phyloP scores from a whole-genome alignment of 2,113 vertebrate genomes.

The zebrafish (Danio rerio) region GRCz12tu NC_133196.1:44079001-44079500 shows the following conservation, averaged over 20 bases:
- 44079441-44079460: too few species aligned
- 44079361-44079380: too few species aligned
- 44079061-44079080: slow-evolving; percentile 68
- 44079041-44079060: slow-evolving; percentile 99
- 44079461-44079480: too few species aligned
- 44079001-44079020: slow-evolving; percentile 94
- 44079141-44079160: slow-evolving; percentile 1
- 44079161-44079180: not conserved
- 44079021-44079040: slow-evolving; percentile 97
- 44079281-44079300: not conserved
- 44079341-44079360: too few species aligned
- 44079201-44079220: not conserved
- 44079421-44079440: too few species aligned
- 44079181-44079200: not conserved
- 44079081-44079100: slow-evolving; percentile 2
- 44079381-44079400: too few species aligned
- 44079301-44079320: not conserved
- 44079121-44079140: not conserved
- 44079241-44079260: not conserved
- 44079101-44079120: not conserved
- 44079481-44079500: too few species aligned
- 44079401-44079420: too few species aligned
- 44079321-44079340: too few species aligned
- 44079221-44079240: not conserved
- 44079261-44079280: too few species aligned